phyloP scores from a whole-genome alignment of 2,113 vertebrate genomes.

The Notarius lentiginosus region DNA sequence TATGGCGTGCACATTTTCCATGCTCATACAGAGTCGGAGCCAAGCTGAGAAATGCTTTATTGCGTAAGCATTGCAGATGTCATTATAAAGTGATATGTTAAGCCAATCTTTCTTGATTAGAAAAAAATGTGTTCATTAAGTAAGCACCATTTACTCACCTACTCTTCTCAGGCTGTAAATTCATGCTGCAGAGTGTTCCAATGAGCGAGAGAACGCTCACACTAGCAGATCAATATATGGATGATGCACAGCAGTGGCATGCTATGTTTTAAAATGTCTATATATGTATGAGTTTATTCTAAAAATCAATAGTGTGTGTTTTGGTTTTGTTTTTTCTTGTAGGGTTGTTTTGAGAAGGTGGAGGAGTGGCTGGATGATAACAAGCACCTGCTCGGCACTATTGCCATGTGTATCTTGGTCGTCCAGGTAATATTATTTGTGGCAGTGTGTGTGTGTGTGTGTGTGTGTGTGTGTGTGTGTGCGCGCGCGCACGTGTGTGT shows the following conservation, averaged over 20 bases:
- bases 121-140: not conserved
- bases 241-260: not conserved
- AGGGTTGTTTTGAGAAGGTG: conserved; percentile 95
- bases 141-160: not conserved
- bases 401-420: conserved; percentile 90
- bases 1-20: not conserved
- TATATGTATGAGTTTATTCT: conserved; percentile 1
- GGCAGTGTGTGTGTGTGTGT: conserved; percentile 25
- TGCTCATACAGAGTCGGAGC: not conserved
- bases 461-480: conserved; percentile 22
- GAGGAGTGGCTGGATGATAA: conserved; percentile 92
- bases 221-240: conserved; percentile 10
- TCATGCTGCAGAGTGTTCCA: conserved; percentile 4
- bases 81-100: not conserved
- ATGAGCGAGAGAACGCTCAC: not conserved
- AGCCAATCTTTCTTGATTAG: not conserved
- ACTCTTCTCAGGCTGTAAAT: not conserved
- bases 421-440: conserved; percentile 81
- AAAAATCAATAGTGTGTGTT: conserved; percentile 11
- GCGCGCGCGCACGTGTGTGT: not conserved
- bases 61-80: not conserved
- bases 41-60: not conserved
- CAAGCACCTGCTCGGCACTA: conserved; percentile 88
- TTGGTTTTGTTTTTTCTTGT: conserved; percentile 20
- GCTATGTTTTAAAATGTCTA: conserved; percentile 9